Conservation (phyloP, 1,140 invertebrate genomes). For the Brachionus sp. region DNA sequence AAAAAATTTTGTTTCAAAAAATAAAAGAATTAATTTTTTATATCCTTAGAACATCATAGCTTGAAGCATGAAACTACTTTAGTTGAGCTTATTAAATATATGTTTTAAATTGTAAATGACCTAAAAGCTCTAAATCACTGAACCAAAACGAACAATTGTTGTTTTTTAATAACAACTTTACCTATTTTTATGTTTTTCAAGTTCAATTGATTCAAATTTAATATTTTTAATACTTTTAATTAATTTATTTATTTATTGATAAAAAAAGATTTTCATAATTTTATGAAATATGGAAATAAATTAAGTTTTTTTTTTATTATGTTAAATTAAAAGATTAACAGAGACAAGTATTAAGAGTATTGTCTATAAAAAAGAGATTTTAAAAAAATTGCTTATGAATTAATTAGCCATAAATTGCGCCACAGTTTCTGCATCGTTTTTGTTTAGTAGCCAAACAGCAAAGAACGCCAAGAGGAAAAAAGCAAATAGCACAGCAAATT, state of each 20-base stretch:
- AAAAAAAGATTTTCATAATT: too few relatives aligned
- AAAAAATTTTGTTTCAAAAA: background rate
- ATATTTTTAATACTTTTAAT: too few relatives aligned
- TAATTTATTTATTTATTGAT: too few relatives aligned
- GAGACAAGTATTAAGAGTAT: too few relatives aligned
- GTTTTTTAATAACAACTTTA: background rate
- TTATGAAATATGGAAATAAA: too few relatives aligned
- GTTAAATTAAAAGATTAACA: too few relatives aligned
- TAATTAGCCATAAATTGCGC: conserved; percentile 68
- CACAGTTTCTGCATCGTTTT: conserved; percentile 76
- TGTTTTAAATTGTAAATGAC: background rate
- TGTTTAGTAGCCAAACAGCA: conserved; percentile 75
- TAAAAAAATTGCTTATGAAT: background rate
- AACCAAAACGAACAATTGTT: background rate
- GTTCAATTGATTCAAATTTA: too few relatives aligned
- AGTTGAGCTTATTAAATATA: background rate
- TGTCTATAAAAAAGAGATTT: too few relatives aligned
- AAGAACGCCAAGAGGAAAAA: conserved; percentile 77
- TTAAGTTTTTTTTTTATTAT: too few relatives aligned
- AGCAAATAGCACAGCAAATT: conserved; percentile 75
- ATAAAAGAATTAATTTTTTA: background rate
- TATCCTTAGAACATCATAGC: background rate
- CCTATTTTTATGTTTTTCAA: too few relatives aligned
- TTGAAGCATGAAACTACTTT: background rate
- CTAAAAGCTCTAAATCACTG: background rate